Evolutionary conservation across 2,888 invertebrate genomes (phyloP).

Genomic region (Antitype chi): DNA sequence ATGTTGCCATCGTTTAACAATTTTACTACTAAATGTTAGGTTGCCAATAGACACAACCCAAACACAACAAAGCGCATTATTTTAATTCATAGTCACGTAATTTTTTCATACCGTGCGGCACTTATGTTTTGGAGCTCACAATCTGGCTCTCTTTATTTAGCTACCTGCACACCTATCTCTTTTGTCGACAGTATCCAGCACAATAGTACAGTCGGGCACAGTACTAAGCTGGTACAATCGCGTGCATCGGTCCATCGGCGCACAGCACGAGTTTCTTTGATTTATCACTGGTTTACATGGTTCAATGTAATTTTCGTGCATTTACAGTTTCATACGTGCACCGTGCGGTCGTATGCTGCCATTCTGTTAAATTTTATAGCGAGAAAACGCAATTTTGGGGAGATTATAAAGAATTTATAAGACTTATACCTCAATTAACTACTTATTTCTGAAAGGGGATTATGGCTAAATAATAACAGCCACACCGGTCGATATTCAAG

Average conservation of each 20-base stretch:
- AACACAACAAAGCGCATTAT: not conserved
- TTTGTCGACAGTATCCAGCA: not conserved
- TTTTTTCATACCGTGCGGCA: not conserved
- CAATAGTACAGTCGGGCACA: slow-evolving; percentile 41
- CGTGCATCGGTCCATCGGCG: slow-evolving; percentile 55
- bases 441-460: not conserved
- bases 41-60: not conserved
- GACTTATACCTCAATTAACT: not conserved
- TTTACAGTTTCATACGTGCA: slow-evolving; percentile 21
- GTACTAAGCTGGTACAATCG: slow-evolving; percentile 51
- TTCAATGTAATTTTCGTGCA: slow-evolving; percentile 59
- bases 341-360: slow-evolving; percentile 1
- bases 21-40: not conserved
- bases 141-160: not conserved
- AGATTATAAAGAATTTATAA: not conserved
- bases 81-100: not conserved
- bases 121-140: not conserved
- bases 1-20: not conserved
- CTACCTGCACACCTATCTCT: not conserved
- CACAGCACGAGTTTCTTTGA: slow-evolving; percentile 62
- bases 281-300: slow-evolving; percentile 67
- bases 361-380: slow-evolving; percentile 12
- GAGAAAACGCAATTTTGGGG: not conserved
- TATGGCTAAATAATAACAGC: not conserved
- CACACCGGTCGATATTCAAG: not conserved